Base-by-base conservation (phyloP, 2,888 invertebrate genomes). In the Lochmaea capreae region DNA sequence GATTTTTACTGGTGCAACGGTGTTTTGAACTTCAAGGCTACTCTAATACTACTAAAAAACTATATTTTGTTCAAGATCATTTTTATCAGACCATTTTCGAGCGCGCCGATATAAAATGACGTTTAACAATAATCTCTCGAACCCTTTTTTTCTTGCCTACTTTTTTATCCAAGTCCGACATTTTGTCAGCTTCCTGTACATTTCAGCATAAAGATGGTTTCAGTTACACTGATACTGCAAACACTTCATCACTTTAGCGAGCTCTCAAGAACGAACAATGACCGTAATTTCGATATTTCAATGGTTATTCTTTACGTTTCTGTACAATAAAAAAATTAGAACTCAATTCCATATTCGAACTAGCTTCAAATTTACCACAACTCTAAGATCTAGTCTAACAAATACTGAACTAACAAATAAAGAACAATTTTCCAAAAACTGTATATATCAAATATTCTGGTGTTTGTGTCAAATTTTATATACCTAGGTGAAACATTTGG, bases 261-360 rank as follows among this genome's bases (percentile, higher is more conserved):
- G 67, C 61, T 66, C 59, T 67, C 69, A 39, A 72, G 66, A 63
- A 62, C 52, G 79, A 79, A 79, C 78, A 79, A 78, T 78, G 72
- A 74, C 57, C 65, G 76, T 78, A 75, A 78, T 74, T 76, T 79
- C 78, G 75, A 79, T 78, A 78, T 75, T 77, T 77, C 72, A 76
- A 78, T 75, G 71, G 72, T 58, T 70, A 71, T n/a, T 33, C 33
- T 33, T 33, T 33, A 33, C 33, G 6, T 0, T 33, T 26, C 26
- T 26, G 2, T 2, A n/a, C n/a, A n/a, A n/a, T n/a, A n/a, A 22
- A 22, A 22, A 22, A 22, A 22, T 22, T 22, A 22, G 22, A 22
- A 22, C 1, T 2, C 22, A 22, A 22, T 22, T 22, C 22, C 1
- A 22, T 22, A 22, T 22, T 22, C 22, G 22, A 22, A 22, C 22